Base-by-base conservation (phyloP, 1,140 invertebrate genomes). In the Babylonia areolata region DNA sequence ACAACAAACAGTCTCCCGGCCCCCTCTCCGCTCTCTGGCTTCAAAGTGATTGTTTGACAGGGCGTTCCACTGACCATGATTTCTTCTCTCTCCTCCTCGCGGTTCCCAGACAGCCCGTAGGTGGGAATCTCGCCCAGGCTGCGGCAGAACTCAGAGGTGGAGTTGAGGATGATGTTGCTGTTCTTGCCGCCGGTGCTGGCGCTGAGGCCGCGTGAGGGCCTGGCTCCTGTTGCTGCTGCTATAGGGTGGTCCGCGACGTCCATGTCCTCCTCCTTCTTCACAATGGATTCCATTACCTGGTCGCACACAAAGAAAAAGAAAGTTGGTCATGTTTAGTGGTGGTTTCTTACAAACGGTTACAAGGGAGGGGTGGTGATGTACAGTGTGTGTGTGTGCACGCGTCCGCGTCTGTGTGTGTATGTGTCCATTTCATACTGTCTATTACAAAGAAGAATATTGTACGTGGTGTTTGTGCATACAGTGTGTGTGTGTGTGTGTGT, bases 131-230 rank as follows among this genome's bases (percentile, higher is more conserved):
- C 98, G 37, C 98, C 98, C 3, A 99, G 95, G 64, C 98, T 98
- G 89, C 98, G 96, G 94, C 98, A 99, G 95, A 99, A 99, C 95
- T 99, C 99, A 0, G 98, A 98, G 0, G 98, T 99, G 23, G 98
- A 96, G 95, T 99, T 98, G 46, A 99, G 94, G 46, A 97, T 96
- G 89, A 99, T 98, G 87, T 93, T 93, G 9, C 69, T 37, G 31
- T 17, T 35, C 64, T 64, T 73, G 39, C 39, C 31, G 11, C 54
- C 40, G 0, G 28, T 75, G 39, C n/a, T 54, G 46, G 40, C 80
- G 46, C 33, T 51, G 39, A 31, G 3, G 15, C 33, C 54, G 5
- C 58, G 58, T 2, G 58, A 64, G 20, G 40, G 33, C 28, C 9
- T 78, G 75, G 20, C 9, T 17, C 17, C 78, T 42, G 39, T 40